Conservation (phyloP, 1,140 invertebrate genomes). For the Papilio polytes region DNA sequence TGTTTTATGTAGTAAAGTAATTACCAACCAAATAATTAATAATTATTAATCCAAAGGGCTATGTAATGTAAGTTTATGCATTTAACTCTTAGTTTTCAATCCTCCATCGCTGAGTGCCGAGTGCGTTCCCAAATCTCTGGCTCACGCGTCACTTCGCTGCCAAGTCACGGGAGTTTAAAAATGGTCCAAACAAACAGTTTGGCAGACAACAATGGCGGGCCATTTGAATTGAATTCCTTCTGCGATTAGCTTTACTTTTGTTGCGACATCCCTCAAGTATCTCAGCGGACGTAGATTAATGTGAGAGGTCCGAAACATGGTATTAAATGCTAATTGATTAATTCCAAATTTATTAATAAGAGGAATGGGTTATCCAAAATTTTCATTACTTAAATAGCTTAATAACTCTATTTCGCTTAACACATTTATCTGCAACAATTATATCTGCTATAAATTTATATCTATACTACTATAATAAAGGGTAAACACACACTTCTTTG, state of each 20-base stretch:
- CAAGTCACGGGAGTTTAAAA: conserved; percentile 53
- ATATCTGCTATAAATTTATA: no score
- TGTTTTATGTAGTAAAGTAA: no score
- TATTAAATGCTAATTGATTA: conserved; percentile 36
- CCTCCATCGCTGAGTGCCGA: not conserved
- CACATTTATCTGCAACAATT: not conserved
- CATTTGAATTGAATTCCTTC: conserved; percentile 73
- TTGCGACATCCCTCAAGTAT: conserved; percentile 54
- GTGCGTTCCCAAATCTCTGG: not conserved
- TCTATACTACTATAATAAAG: no score
- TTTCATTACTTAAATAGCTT: no score
- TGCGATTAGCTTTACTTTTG: conserved; percentile 50
- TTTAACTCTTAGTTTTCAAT: not conserved
- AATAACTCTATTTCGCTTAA: not conserved
- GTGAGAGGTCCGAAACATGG: conserved; percentile 10
- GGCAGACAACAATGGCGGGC: conserved; percentile 73
- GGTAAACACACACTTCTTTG: no score
- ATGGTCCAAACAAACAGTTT: conserved; percentile 61
- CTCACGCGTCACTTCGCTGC: not conserved
- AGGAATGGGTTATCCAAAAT: not conserved
- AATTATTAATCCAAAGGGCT: not conserved
- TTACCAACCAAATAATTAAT: no score
- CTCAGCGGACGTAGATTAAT: conserved; percentile 57
- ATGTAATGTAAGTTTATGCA: not conserved
- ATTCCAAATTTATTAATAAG: conserved; percentile 31